Base-by-base conservation (phyloP, 1,140 invertebrate genomes). In the Mercenaria mercenaria region DNA sequence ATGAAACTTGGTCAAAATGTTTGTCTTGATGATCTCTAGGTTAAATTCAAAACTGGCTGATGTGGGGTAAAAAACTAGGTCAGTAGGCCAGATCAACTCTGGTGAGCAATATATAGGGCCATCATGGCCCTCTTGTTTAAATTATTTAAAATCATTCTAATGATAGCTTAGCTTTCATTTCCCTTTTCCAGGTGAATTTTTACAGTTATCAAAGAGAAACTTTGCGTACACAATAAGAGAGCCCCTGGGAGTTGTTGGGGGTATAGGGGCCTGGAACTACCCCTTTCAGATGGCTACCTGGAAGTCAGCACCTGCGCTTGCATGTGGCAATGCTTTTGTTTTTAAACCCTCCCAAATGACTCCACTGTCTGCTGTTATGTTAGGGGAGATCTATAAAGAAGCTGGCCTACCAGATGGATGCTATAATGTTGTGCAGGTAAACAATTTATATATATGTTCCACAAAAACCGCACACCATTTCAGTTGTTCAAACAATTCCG, bases 251-350 rank as follows among this genome's bases (percentile, higher is more conserved):
- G 96, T 97, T 1, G 95, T 97, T 39, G 97, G 95, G 29, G 96
- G 95, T 20, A 96, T 97, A 90, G 97, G 97, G 8, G 97, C 97
- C 0, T 97, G 97, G 97, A 97, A 97, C 92, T 97, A 97, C 90
- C 97, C 97, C 20, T 96, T 97, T 83, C 97, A 97, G 90, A 97
- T 96, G 92, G 96, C 96, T 15, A 89, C 96, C 8, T 97, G 95
- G 95, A 96, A 96, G 89, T 95, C 95, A 0, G 95, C 96, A 23
- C 96, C 97, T 69, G 97, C 97, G 0, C 92, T 97, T 18, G 97
- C 96, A 4, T 97, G 96, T 95, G 97, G 97, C n/a, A 97, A 97
- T 93, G 91, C 94, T 0, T 88, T 96, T 80, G 96, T 97, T 8
- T 97, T 96, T 91, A 97, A 97, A 91, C 97, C 96, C 32, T 96